These are phyloP conservation scores for Gasterosteus aculeatus DNA, from an alignment of 2,113 vertebrate genomes.

Conservation along the genomic window DNA sequence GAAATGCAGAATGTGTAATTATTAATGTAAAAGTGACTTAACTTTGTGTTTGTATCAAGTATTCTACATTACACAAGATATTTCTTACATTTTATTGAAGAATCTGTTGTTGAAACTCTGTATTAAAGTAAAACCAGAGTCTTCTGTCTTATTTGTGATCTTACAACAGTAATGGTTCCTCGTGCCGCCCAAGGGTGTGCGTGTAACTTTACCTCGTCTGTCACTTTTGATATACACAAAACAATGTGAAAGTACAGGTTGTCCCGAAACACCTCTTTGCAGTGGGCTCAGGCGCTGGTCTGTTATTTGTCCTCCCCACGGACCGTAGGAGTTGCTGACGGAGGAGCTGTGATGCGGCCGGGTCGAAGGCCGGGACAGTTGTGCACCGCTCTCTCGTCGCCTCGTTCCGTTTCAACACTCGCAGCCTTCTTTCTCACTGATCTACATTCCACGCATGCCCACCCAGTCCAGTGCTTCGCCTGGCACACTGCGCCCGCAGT, in stretches of 20 bases:
- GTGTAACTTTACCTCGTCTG: too few relatives aligned
- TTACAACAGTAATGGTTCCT: neutral
- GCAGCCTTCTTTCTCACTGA: constrained; percentile 28
- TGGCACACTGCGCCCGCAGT: constrained; percentile 62
- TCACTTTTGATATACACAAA: neutral
- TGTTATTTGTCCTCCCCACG: constrained; percentile 4
- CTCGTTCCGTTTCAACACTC: constrained; percentile 42
- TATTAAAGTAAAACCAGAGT: constrained; percentile 24
- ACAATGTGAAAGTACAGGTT: neutral
- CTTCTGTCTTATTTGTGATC: constrained; percentile 6
- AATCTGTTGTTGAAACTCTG: constrained; percentile 31
- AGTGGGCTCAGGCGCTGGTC: neutral
- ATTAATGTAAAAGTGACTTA: constrained; percentile 33
- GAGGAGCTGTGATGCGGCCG: constrained; percentile 37
- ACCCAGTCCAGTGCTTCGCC: constrained; percentile 66
- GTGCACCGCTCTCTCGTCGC: constrained; percentile 37
- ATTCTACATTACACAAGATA: constrained; percentile 27
- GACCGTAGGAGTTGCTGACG: constrained; percentile 47
- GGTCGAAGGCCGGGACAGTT: constrained; percentile 52
- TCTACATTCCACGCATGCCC: constrained; percentile 74
- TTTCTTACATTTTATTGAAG: constrained; percentile 31
- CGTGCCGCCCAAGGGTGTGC: neutral
- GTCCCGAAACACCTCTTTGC: neutral
- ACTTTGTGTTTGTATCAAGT: constrained; percentile 22
- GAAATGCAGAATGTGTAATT: constrained; percentile 42